A percentile compares a stretch with the other conserved stretches of the same genome.
These are phyloP conservation scores for Trichonephila inaurata DNA, from an alignment of 1,140 invertebrate genomes.

Conservation along the genomic window DNA sequence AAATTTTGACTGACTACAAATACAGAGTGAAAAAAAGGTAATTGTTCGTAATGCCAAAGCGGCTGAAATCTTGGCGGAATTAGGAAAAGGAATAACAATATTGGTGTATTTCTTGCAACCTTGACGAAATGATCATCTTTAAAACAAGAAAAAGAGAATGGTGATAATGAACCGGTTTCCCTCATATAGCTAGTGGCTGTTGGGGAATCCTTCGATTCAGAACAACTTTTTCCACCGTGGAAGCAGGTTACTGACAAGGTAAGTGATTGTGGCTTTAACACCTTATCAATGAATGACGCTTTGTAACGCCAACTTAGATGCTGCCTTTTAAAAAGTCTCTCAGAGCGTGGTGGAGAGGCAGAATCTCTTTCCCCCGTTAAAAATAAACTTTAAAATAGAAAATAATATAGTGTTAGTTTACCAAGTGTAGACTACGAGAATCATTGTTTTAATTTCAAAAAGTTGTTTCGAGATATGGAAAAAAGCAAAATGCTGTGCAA, in stretches of 20 bases:
- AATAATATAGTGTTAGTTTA: too few relatives aligned
- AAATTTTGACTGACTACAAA: not conserved
- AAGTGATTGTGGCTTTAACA: conserved; percentile 48
- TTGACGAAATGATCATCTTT: conserved; percentile 18
- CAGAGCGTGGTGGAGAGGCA: not conserved
- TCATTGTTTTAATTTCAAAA: too few relatives aligned
- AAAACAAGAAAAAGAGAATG: conserved; percentile 55
- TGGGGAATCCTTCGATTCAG: conserved; percentile 35
- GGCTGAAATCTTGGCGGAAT: conserved; percentile 26
- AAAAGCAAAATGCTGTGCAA: too few relatives aligned
- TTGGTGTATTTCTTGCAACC: conserved; percentile 58
- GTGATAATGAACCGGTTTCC: conserved; percentile 72
- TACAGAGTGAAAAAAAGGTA: not conserved
- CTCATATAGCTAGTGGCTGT: conserved; percentile 27
- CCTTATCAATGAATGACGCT: conserved; percentile 26
- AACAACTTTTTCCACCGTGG: conserved; percentile 6
- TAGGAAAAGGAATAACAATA: conserved; percentile 27
- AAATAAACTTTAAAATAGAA: too few relatives aligned
- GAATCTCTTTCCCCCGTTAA: not conserved
- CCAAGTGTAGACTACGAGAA: too few relatives aligned
- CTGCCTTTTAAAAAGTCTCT: not conserved
- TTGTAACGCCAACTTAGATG: not conserved
- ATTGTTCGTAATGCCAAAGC: not conserved
- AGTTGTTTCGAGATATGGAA: too few relatives aligned
- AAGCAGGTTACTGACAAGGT: conserved; percentile 40